Percentiles rank a stretch among this genome's conserved stretches.
Evolutionary conservation across 92 coral and sea anemone species (phyloP).

Genomic region (Phenganax subtilis): DNA sequence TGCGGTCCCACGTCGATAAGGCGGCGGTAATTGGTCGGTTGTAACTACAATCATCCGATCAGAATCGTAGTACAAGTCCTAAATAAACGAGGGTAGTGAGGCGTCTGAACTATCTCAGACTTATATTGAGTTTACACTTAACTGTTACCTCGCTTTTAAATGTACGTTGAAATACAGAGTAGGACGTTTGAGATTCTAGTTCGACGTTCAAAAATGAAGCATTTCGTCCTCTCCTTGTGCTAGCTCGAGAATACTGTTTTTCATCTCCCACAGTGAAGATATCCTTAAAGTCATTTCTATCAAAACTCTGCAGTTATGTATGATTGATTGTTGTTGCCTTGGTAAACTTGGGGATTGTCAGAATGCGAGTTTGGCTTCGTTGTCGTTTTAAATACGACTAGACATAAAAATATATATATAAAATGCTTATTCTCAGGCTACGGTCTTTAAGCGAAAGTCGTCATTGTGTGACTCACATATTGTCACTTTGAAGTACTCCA

Average conservation of each 20-base stretch:
- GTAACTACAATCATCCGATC: constrained; percentile 23
- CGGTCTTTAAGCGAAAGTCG: background rate
- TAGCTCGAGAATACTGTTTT: background rate
- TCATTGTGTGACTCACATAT: constrained; percentile 4
- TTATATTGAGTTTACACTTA: background rate
- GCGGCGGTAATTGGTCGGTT: background rate
- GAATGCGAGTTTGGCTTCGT: background rate
- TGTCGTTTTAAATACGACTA: background rate
- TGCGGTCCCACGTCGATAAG: no score
- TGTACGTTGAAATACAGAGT: constrained; percentile 26
- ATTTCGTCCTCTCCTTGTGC: background rate
- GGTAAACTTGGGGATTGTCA: background rate
- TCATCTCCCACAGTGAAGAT: constrained; percentile 23
- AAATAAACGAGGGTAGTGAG: background rate
- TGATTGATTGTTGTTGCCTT: background rate
- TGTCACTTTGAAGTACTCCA: constrained; percentile 11
- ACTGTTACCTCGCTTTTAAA: constrained; percentile 13
- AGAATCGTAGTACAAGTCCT: constrained; percentile 26
- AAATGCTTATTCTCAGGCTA: background rate
- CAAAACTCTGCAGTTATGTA: constrained; percentile 20
- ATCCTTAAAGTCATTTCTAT: background rate
- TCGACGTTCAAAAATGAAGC: background rate
- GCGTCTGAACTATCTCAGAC: background rate
- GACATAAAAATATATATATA: background rate
- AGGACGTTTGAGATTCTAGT: background rate